Evolutionary conservation across 2,113 vertebrate genomes (phyloP).

Genomic region (Atrichornis clamosus): DNA sequence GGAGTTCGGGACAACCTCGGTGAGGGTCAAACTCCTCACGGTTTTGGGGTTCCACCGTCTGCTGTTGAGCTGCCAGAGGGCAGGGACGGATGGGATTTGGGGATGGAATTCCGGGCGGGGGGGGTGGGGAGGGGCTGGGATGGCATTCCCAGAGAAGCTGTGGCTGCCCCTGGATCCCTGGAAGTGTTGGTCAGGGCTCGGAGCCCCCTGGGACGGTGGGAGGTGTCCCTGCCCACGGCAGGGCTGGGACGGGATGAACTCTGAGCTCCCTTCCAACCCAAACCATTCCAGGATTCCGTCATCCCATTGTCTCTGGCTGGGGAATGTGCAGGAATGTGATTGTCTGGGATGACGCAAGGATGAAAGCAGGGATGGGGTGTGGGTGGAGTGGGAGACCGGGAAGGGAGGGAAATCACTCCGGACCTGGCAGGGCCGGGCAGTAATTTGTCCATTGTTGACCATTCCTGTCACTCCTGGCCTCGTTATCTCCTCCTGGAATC

Average conservation of each 20-base stretch:
- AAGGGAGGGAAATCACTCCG: not conserved
- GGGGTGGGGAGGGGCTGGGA: not conserved
- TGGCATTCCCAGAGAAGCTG: not conserved
- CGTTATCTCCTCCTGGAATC: not conserved
- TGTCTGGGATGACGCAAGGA: not conserved
- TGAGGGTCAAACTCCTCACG: not conserved
- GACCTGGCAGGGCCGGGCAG: not conserved
- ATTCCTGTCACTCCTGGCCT: not conserved
- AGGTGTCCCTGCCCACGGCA: not conserved
- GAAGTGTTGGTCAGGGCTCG: not conserved
- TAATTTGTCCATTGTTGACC: not conserved
- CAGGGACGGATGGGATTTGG: not conserved
- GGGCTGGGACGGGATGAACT: not conserved
- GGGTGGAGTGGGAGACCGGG: not conserved
- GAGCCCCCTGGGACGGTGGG: fast-evolving
- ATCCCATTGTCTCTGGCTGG: not conserved
- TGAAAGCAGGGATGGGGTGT: not conserved
- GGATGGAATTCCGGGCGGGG: not conserved
- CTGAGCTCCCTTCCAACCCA: not conserved
- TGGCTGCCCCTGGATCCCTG: not conserved
- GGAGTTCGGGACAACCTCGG: not conserved
- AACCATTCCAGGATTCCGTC: not conserved
- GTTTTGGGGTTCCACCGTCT: not conserved
- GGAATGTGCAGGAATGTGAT: not conserved
- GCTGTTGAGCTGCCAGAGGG: not conserved